Base-by-base conservation (phyloP, 2,888 invertebrate species). In the Ophioninae sp. region DNA sequence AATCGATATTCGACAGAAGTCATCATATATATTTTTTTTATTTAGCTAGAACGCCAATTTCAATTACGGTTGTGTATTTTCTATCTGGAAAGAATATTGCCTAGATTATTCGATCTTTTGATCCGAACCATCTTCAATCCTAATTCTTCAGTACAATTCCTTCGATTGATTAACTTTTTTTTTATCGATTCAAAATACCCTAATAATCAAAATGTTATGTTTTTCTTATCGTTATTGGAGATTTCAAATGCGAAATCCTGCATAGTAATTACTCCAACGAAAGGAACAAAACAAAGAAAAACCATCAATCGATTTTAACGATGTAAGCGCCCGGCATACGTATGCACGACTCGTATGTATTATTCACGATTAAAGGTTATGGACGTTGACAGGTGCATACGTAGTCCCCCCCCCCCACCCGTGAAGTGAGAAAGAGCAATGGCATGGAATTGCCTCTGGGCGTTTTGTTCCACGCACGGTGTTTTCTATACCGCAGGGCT, bases 311-410 rank as follows among this genome's bases (percentile, higher is more conserved):
- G 51, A 17, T 51, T 51, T 51, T 3, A 51, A 51, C 17, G 17
- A 51, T 51, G 17, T 2, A 17, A 51, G 51, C 51, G 51, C 51
- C 44, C 22, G 5, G 22, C 22, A 72, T 10, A 23, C 22, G n/a
- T 23, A 3, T n/a, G 58, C 9, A 51, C 73, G 37, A 59, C 67
- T 69, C n/a, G 56, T 23, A 67, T 39, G 22, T 75, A 79, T 79
- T 78, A 84, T 81, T 84, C 79, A 84, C 81, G 84, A 79, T 75
- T 58, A 68, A 59, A 73, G 71, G 71, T 73, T 58, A 56, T 73
- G 67, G 39, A 61, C 75, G 69, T 69, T 56, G 22, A 44, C 23
- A 41, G 22, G 68, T 64, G 61, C 30, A 79, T 59, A n/a, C 22
- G 61, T 20, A 10, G 20, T 5, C 10, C 6, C 0, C 2, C 5